These are phyloP conservation scores for Brachionichthys hirsutus DNA, from an alignment of 2,113 vertebrate genomes.

Conservation along the genomic window DNA sequence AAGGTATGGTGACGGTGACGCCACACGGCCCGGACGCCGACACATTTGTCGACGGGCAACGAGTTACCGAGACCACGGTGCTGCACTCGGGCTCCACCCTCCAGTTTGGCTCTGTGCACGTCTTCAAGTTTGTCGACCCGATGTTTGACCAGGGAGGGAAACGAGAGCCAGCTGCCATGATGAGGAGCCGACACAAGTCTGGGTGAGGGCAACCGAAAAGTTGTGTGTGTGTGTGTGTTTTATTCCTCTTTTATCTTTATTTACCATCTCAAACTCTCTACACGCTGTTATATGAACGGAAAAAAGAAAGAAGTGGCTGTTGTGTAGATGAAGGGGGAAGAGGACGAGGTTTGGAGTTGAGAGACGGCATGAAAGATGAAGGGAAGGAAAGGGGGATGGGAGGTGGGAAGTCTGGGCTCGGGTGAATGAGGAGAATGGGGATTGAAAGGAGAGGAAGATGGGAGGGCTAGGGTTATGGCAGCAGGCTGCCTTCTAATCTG, in stretches of 20 bases:
- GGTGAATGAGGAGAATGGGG: constrained; percentile 16
- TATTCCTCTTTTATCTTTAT: not conserved
- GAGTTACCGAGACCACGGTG: constrained; percentile 89
- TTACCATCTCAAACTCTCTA: not conserved
- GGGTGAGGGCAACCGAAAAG: constrained; percentile 77
- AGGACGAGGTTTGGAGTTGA: constrained; percentile 54
- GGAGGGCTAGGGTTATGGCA: constrained; percentile 61
- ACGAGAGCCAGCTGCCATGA: constrained; percentile 82
- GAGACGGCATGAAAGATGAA: constrained; percentile 38
- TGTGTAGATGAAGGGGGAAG: constrained; percentile 25
- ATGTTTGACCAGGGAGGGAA: constrained; percentile 90
- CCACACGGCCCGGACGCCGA: constrained; percentile 89
- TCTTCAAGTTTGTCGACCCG: constrained; percentile 98
- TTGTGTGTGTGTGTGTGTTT: not conserved
- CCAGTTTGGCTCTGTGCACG: constrained; percentile 90
- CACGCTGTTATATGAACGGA: not conserved
- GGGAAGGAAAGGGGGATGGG: constrained; percentile 21
- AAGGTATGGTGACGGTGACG: constrained; percentile 95
- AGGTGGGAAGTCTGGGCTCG: constrained; percentile 24
- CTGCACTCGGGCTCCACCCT: constrained; percentile 92
- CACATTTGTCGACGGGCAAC: constrained; percentile 92
- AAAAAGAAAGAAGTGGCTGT: constrained; percentile 7
- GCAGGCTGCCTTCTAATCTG: constrained; percentile 73
- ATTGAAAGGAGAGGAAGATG: constrained; percentile 58
- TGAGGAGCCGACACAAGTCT: constrained; percentile 85